Base-by-base conservation (phyloP, 1,140 invertebrate genomes). In the Zelostemma sp. region DNA sequence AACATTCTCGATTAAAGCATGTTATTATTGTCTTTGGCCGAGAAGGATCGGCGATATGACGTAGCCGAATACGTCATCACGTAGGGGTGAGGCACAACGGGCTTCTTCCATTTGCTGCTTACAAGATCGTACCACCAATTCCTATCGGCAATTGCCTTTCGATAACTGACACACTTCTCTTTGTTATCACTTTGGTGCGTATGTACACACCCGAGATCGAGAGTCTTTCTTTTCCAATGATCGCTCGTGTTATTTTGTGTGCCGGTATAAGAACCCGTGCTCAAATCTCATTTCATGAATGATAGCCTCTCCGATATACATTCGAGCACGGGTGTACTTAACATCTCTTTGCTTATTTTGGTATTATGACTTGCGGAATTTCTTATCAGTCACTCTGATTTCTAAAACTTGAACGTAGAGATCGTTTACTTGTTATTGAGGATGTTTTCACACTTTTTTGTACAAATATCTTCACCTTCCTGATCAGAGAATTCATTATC, bases 31-130 rank as follows among this genome's bases (percentile, higher is more conserved):
- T 72, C 43, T 67, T 67, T 64, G 41, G 56, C 67, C 66, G 56
- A 58, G 64, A 60, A 59, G 69, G 63, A 64, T 72, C 59, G 66
- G 63, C 55, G 63, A 66, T 67, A 61, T 67, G 69, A 72, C 69
- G 64, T 61, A 41, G 64, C 56, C 47, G 46, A 33, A 67, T 59
- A 64, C 59, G 64, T 67, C 64, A 64, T 35, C 1, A 56, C 21
- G 57, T 54, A 64, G 69, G 64, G 64, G 69, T 72, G 64, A 66
- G 62, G 68, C 68, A 66, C 50, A 50, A 68, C 33, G 51, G 51
- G 38, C 64, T 68, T 57, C 55, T 61, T 57, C 67, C 56, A 72
- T 68, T 72, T 54, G 69, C 48, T 68, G 47, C 25, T 47, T 43
- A 14, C 18, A 25, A 12, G 58, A 71, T 71, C 62, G 68, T 57